These are phyloP conservation scores for Sorex fumeus DNA, from an alignment of 2,113 vertebrate species.

Conservation along the genomic window DNA sequence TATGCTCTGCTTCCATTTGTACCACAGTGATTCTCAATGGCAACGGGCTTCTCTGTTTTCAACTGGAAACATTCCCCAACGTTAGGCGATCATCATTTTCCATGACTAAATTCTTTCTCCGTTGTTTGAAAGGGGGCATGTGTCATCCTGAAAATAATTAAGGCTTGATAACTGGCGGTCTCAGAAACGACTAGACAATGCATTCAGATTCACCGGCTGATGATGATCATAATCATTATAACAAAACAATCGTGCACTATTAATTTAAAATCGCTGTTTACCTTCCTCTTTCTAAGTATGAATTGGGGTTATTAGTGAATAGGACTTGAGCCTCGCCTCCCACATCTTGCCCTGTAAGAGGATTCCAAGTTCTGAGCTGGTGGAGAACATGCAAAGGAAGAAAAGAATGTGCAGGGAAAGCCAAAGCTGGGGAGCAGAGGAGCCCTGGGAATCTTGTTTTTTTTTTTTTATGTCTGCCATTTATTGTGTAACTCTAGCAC, in stretches of 20 bases:
- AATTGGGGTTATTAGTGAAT: conserved; percentile 54
- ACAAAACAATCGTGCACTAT: conserved; percentile 39
- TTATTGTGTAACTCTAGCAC: not conserved
- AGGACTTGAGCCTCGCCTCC: conserved; percentile 60
- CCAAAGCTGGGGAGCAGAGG: not conserved
- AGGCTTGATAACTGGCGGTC: conserved; percentile 57
- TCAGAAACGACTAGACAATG: conserved; percentile 64
- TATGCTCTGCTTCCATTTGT: not conserved
- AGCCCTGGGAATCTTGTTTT: not conserved
- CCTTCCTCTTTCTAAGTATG: conserved; percentile 59
- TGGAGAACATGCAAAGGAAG: not conserved
- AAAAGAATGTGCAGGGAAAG: too few relatives aligned
- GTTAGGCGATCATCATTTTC: conserved; percentile 33
- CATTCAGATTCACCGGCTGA: conserved; percentile 49
- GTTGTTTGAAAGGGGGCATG: conserved; percentile 20
- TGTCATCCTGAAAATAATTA: conserved; percentile 59
- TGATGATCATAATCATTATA: conserved; percentile 47
- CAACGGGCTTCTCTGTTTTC: conserved; percentile 13
- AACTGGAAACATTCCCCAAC: not conserved
- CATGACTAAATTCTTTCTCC: conserved; percentile 21
- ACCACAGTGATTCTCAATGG: not conserved
- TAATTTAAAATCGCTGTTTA: conserved; percentile 70
- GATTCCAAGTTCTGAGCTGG: conserved; percentile 16
- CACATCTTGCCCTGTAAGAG: not conserved
- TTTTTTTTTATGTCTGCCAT: not conserved